phyloP scores from a whole-genome alignment of 2,888 invertebrate species.

The Notodonta dromedarius region DNA sequence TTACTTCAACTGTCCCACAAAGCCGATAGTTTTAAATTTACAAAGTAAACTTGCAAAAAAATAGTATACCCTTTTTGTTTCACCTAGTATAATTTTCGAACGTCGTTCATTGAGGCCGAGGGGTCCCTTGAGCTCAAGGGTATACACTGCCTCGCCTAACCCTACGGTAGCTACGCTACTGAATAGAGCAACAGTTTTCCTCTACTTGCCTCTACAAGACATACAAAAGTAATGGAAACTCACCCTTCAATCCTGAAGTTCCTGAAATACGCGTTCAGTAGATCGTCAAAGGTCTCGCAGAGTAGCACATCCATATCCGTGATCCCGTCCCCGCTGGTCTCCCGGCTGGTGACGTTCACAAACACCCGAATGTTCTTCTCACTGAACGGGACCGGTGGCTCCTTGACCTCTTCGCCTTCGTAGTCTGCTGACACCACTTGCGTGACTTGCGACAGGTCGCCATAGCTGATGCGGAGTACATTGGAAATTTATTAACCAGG shows the following conservation, averaged over 20 bases:
- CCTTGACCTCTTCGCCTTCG: constrained; percentile 85
- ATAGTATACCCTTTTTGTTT: too few species aligned
- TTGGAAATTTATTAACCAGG: too few species aligned
- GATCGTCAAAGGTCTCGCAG: constrained; percentile 92
- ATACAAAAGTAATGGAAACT: neutral
- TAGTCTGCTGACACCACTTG: constrained; percentile 92
- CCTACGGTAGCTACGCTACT: too few species aligned
- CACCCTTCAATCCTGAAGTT: constrained; percentile 90
- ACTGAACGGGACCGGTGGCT: constrained; percentile 85
- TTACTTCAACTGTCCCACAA: too few species aligned
- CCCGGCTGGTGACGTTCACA: constrained; percentile 56
- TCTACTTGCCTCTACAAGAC: neutral
- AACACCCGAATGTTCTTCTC: constrained; percentile 84
- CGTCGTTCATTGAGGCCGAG: too few species aligned
- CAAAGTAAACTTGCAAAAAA: too few species aligned
- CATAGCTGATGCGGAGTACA: constrained; percentile 67
- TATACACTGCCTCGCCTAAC: too few species aligned
- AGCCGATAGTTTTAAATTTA: too few species aligned
- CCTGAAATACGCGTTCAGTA: constrained; percentile 92
- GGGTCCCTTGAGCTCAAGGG: too few species aligned
- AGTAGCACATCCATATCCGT: constrained; percentile 95
- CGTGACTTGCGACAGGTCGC: constrained; percentile 91
- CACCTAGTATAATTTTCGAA: too few species aligned
- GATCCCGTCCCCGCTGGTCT: constrained; percentile 82
- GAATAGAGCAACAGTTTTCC: too few species aligned